Base-by-base conservation (phyloP, 53 echinoderm and acorn worm species). In the Echinometra lucunter region DNA sequence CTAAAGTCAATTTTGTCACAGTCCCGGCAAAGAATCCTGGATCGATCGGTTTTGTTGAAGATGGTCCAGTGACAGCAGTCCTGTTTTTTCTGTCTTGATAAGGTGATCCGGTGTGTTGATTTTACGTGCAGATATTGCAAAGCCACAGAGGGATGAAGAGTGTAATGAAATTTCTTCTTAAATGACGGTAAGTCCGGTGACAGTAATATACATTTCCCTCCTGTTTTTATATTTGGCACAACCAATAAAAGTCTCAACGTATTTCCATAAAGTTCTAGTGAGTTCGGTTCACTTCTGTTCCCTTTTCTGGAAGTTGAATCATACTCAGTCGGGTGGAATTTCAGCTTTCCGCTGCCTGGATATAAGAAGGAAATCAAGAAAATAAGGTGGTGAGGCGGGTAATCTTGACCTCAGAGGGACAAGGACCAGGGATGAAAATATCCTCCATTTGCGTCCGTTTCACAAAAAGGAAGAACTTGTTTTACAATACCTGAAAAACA, bases 271-370 rank as follows among this genome's bases (percentile, higher is more conserved):
- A 53, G 49, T 90, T 60, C 37, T 15, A 90, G 58, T 90, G 21
- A 47, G 23, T 60, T 90, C 38, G 23, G 37, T 42, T 60, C 38
- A 60, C 63, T 90, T 57, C 34, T 63, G 37, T 63, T 90, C 58
- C 90, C 37, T 63, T 72, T 69, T 47, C 91, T 91, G 91, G 66
- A 91, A 67, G 91, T 66, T 91, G 91, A 91, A 45, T 91, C 91
- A 92, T 49, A 30, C 55, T 94, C 85, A 94, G 85, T 94, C 94
- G 45, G 94, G 94, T 38, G 94, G 94, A 83, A 94, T 94, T 83
- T 94, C 94, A 38, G 94, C 58, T 63, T 94, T 94, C 85, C 94
- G 82, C 66, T 94, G 58, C 94, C 94, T 94, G 85, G n/a, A 83
- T 83, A 85, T 49, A 47, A 49, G 38, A 30, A 35, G 80, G 70